Conservation (phyloP, 2,113 vertebrate species). For the Puntigrus tetrazona region DNA sequence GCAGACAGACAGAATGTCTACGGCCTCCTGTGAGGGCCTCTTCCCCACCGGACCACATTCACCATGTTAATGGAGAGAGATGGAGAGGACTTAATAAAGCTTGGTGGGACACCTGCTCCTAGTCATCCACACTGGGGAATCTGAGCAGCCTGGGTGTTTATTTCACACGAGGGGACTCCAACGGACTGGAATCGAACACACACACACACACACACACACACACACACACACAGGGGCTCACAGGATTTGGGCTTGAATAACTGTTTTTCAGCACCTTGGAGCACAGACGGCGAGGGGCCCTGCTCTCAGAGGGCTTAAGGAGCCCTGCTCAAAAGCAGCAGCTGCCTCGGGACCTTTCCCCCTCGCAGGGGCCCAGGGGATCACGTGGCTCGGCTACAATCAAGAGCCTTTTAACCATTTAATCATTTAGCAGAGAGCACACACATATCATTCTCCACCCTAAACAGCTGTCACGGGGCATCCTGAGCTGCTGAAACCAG, state of each 20-base stretch:
- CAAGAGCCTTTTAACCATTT: slow-evolving; percentile 55
- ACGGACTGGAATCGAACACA: slow-evolving; percentile 34
- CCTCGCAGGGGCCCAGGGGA: slow-evolving; percentile 44
- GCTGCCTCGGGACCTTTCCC: slow-evolving; percentile 55
- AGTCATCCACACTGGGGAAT: slow-evolving; percentile 52
- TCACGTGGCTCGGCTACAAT: slow-evolving; percentile 52
- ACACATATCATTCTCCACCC: slow-evolving; percentile 47
- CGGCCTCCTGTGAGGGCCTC: slow-evolving; percentile 40
- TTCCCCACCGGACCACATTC: slow-evolving; percentile 48
- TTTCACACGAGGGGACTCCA: slow-evolving; percentile 55
- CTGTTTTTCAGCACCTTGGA: slow-evolving; percentile 59
- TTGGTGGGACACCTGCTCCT: slow-evolving; percentile 60
- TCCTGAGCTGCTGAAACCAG: slow-evolving; percentile 32
- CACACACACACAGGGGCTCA: slow-evolving; percentile 29
- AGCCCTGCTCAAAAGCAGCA: slow-evolving; percentile 56
- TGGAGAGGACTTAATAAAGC: slow-evolving; percentile 57
- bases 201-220: slow-evolving; percentile 4
- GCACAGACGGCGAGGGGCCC: slow-evolving; percentile 50
- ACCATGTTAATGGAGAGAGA: slow-evolving; percentile 46
- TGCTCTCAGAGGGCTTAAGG: slow-evolving; percentile 56
- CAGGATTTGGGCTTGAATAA: slow-evolving; percentile 57
- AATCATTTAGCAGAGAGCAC: slow-evolving; percentile 53
- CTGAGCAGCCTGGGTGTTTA: slow-evolving; percentile 51
- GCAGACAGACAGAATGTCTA: slow-evolving; percentile 45
- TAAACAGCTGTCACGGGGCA: slow-evolving; percentile 52